Percentiles rank a stretch among this genome's conserved stretches.
Evolutionary conservation across 2,113 vertebrate species (phyloP).

Genomic region (Oplegnathus fasciatus): DNA sequence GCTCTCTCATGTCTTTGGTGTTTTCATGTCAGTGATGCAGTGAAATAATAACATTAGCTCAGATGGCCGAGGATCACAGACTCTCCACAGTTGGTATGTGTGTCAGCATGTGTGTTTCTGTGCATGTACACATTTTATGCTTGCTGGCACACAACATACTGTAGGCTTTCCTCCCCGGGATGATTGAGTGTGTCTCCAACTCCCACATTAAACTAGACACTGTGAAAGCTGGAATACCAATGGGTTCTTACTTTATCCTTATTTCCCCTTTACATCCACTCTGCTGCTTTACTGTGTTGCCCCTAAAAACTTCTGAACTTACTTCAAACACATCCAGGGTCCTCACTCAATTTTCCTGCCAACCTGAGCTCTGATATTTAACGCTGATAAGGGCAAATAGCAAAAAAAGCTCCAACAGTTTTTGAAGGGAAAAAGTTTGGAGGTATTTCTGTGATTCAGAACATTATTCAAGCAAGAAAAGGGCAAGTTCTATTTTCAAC

Average conservation of each 20-base stretch:
- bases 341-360: conserved; percentile 8
- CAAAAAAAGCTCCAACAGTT: background rate
- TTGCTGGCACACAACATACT: background rate
- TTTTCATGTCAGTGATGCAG: too few species aligned
- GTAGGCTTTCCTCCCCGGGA: background rate
- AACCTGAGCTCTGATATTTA: conserved; percentile 23
- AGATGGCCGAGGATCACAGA: background rate
- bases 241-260: background rate
- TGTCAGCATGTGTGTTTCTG: background rate
- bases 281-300: background rate
- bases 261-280: conserved; percentile 3
- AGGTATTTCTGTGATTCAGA: conserved; percentile 5
- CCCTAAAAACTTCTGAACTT: background rate
- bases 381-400: conserved; percentile 14
- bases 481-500: background rate
- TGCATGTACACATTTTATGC: background rate
- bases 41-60: too few species aligned
- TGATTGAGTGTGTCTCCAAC: background rate
- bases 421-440: conserved; percentile 6
- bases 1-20: too few species aligned
- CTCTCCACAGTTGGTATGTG: background rate
- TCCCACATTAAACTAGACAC: background rate
- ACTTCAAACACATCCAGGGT: conserved; percentile 12
- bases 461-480: background rate
- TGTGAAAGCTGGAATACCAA: background rate